phyloP scores from a whole-genome alignment of 2,888 invertebrate species.

The Opisthograptis luteolata region DNA sequence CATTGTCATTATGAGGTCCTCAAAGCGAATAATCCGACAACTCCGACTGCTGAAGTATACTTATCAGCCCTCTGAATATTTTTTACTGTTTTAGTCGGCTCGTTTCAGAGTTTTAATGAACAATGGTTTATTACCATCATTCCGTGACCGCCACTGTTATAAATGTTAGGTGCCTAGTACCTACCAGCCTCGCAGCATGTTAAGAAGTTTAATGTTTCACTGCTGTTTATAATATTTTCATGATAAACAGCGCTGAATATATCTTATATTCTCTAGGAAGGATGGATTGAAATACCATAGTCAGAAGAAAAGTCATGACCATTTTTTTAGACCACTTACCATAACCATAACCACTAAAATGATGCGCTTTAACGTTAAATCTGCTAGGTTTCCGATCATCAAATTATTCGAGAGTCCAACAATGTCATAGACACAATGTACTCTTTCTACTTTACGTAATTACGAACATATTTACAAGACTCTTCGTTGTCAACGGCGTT shows the following conservation, averaged over 20 bases:
- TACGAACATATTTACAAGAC: constrained; percentile 33
- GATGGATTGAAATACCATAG: not conserved
- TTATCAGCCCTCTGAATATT: constrained; percentile 23
- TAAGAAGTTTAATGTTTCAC: constrained; percentile 15
- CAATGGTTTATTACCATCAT: constrained; percentile 28
- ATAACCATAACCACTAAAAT: not conserved
- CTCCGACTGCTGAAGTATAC: constrained; percentile 19
- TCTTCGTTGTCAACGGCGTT: constrained; percentile 44
- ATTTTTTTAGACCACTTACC: not conserved
- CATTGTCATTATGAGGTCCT: constrained; percentile 28
- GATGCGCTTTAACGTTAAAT: not conserved
- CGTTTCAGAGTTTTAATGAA: constrained; percentile 27
- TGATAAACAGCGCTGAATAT: constrained; percentile 3
- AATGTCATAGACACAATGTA: constrained; percentile 5
- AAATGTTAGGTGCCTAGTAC: constrained; percentile 9
- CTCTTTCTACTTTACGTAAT: constrained; percentile 28
- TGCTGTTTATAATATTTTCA: constrained; percentile 14
- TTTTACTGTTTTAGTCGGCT: constrained; percentile 26
- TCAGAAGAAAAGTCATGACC: not conserved
- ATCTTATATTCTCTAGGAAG: constrained; percentile 5
- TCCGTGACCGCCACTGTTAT: constrained; percentile 21
- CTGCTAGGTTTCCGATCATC: not conserved
- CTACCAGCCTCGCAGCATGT: constrained; percentile 1
- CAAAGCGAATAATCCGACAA: constrained; percentile 24
- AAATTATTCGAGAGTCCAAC: constrained; percentile 12